These are phyloP conservation scores for Spondyliosoma cantharus DNA, from an alignment of 2,797 vertebrate species.

Conservation along the genomic window DNA sequence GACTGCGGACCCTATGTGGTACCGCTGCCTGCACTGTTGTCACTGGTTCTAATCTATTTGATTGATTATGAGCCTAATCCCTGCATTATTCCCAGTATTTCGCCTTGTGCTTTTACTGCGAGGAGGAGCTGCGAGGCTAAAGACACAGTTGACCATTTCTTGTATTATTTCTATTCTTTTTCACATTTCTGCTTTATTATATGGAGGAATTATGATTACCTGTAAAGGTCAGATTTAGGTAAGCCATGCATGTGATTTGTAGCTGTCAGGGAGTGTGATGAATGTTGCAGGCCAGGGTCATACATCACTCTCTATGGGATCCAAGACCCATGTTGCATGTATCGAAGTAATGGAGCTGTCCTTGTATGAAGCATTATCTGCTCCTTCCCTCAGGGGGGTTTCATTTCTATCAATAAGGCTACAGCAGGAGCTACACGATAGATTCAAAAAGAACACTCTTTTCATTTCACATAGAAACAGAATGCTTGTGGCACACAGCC, in stretches of 20 bases:
- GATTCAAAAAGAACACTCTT: background rate
- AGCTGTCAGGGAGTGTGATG: slow-evolving; percentile 58
- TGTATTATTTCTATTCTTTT: slow-evolving; percentile 25
- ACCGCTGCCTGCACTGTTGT: slow-evolving; percentile 71
- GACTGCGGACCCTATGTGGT: slow-evolving; percentile 68
- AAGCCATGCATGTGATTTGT: slow-evolving; percentile 60
- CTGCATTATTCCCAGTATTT: slow-evolving; percentile 66
- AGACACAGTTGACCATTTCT: slow-evolving; percentile 52
- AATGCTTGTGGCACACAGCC: slow-evolving; percentile 11
- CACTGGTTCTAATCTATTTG: slow-evolving; percentile 78
- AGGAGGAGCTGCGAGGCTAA: slow-evolving; percentile 45
- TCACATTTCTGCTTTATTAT: slow-evolving; percentile 10
- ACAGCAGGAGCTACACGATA: slow-evolving; percentile 5
- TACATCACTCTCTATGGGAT: slow-evolving; percentile 58
- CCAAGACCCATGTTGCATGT: slow-evolving; percentile 51
- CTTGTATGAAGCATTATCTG: slow-evolving; percentile 57
- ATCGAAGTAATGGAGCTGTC: slow-evolving; percentile 69
- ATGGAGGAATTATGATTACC: slow-evolving; percentile 47
- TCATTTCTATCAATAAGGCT: slow-evolving; percentile 50
- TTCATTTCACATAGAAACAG: slow-evolving; percentile 23
- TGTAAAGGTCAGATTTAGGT: slow-evolving; percentile 58
- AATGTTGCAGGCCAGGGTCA: slow-evolving; percentile 41
- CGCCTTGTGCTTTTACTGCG: slow-evolving; percentile 22
- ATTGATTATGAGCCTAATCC: slow-evolving; percentile 80
- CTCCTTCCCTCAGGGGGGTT: slow-evolving; percentile 17